Conservation (phyloP, 2,888 invertebrate species). For the Camponotus fellah region DNA sequence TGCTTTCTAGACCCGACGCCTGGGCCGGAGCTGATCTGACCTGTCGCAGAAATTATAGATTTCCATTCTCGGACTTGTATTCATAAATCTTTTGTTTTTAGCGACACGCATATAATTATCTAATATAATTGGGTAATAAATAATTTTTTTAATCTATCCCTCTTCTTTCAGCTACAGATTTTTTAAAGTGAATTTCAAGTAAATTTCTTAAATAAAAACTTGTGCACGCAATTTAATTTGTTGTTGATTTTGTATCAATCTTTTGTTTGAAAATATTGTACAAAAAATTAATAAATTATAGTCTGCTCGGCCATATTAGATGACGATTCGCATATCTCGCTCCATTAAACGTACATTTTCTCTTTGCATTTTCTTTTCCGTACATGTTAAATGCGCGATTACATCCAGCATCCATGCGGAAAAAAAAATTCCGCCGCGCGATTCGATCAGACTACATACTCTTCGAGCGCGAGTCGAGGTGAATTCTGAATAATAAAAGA, state of each 20-base stretch:
- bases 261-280: no score
- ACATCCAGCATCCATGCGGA: neutral
- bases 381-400: slow-evolving; percentile 25
- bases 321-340: slow-evolving; percentile 22
- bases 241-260: no score
- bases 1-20: neutral
- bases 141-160: no score
- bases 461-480: slow-evolving; percentile 15
- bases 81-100: slow-evolving; percentile 36
- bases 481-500: slow-evolving; percentile 50
- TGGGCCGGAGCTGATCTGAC: slow-evolving; percentile 2
- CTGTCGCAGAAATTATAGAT: slow-evolving; percentile 15
- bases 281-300: neutral
- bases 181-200: neutral
- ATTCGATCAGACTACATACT: slow-evolving; percentile 12
- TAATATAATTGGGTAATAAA: neutral
- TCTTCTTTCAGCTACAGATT: neutral
- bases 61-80: slow-evolving; percentile 30
- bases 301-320: neutral
- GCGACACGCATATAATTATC: neutral
- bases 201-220: neutral
- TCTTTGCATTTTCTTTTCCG: neutral
- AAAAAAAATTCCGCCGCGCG: slow-evolving; percentile 19
- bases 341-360: slow-evolving; percentile 10
- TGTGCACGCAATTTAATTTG: neutral